A percentile compares a stretch with the other conserved stretches of the same genome.
phyloP scores from a whole-genome alignment of 2,888 invertebrate genomes.

The Diarsia dahlii region DNA sequence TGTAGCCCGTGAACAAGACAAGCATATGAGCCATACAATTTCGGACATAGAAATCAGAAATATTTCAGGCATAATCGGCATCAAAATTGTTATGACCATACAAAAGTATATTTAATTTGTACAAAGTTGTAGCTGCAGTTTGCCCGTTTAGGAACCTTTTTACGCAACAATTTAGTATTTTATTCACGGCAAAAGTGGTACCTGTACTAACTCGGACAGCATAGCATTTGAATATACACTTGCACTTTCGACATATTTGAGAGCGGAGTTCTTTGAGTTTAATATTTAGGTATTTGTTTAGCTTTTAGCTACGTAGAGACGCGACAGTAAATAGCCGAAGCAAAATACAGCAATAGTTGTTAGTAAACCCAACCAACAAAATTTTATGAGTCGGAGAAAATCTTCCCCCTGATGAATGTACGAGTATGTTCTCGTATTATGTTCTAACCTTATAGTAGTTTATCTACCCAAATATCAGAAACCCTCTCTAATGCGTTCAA shows the following conservation, averaged over 20 bases:
- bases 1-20: not conserved
- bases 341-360: slow-evolving; percentile 14
- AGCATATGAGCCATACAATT: not conserved
- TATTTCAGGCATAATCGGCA: not conserved
- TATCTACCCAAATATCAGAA: too few relatives aligned
- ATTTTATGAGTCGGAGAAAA: not conserved
- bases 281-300: slow-evolving; percentile 1
- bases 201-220: not conserved
- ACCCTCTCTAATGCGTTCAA: too few relatives aligned
- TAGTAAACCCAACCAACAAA: not conserved
- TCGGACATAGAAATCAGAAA: not conserved
- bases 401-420: slow-evolving; percentile 21
- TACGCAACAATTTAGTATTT: slow-evolving; percentile 10
- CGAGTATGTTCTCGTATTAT: slow-evolving; percentile 15
- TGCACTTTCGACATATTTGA: not conserved
- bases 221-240: not conserved
- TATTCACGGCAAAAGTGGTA: not conserved
- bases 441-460: slow-evolving; percentile 16
- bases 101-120: not conserved
- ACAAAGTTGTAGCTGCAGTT: not conserved
- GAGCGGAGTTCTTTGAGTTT: not conserved
- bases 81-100: not conserved
- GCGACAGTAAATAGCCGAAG: not conserved
- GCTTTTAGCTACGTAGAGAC: not conserved
- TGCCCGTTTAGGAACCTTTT: not conserved